Evolutionary conservation across 2,888 invertebrate genomes (phyloP).

Genomic region (Gastrophysa polygoni): DNA sequence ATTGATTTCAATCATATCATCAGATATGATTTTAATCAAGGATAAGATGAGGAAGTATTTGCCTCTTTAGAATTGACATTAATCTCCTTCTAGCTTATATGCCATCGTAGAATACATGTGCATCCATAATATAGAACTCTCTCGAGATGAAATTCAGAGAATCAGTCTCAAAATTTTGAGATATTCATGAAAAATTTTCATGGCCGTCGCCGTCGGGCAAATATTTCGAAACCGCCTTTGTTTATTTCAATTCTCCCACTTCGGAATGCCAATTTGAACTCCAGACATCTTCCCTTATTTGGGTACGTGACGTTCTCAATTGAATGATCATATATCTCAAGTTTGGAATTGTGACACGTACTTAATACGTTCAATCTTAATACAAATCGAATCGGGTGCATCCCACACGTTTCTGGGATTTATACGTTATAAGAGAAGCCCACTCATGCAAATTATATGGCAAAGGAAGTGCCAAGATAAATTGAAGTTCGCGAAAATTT

Average conservation of each 20-base stretch:
- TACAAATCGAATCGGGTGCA: slow-evolving; percentile 17
- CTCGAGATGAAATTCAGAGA: too few species aligned
- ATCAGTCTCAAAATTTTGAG: too few species aligned
- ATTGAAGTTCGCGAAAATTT: neutral
- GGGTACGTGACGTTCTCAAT: slow-evolving; percentile 13
- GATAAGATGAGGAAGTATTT: too few species aligned
- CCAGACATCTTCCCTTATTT: neutral
- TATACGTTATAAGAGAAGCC: slow-evolving; percentile 4
- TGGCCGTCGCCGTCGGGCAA: too few species aligned
- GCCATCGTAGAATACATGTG: too few species aligned
- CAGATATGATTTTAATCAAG: too few species aligned
- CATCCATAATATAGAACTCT: too few species aligned
- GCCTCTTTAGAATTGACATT: too few species aligned
- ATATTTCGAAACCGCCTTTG: too few species aligned
- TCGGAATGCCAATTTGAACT: neutral
- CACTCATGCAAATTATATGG: neutral
- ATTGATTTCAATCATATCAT: too few species aligned
- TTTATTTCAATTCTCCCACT: neutral
- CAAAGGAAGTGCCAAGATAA: slow-evolving; percentile 3
- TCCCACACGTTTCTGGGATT: slow-evolving; percentile 9
- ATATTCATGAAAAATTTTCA: too few species aligned
- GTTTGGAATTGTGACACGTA: slow-evolving; percentile 18
- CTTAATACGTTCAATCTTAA: slow-evolving; percentile 19
- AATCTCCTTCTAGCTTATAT: too few species aligned
- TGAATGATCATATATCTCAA: slow-evolving; percentile 19